Conservation (phyloP, 2,888 invertebrate genomes). For the Dorcus parallelipipedus region DNA sequence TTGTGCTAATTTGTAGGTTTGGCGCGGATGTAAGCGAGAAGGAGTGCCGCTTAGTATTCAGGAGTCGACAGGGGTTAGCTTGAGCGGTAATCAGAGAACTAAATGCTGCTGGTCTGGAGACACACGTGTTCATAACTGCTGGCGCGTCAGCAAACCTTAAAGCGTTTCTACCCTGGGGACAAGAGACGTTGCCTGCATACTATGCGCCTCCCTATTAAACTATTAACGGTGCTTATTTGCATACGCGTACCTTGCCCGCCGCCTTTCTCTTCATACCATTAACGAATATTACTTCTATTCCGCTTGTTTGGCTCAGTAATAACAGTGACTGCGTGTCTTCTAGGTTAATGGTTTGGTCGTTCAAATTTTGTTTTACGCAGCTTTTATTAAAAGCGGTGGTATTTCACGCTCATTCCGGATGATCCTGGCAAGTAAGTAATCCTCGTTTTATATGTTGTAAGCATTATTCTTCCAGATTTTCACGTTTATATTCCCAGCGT, state of each 20-base stretch:
- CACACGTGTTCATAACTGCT: constrained; percentile 43
- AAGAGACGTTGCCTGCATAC: constrained; percentile 35
- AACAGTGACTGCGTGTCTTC: not conserved
- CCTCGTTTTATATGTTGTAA: too few species aligned
- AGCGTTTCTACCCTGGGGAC: constrained; percentile 31
- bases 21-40: constrained; percentile 19
- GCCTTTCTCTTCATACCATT: not conserved
- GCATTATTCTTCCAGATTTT: too few species aligned
- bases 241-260: constrained; percentile 25
- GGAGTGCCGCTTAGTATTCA: constrained; percentile 33
- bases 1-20: constrained; percentile 8
- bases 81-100: constrained; percentile 40
- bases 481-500: too few species aligned
- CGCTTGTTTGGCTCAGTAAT: constrained; percentile 3
- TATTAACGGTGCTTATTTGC: constrained; percentile 39
- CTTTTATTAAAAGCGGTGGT: too few species aligned
- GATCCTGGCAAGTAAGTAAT: too few species aligned
- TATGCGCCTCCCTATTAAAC: constrained; percentile 35
- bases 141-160: constrained; percentile 35
- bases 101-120: constrained; percentile 35
- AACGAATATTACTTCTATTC: constrained; percentile 5
- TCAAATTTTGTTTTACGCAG: too few species aligned
- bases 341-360: not conserved
- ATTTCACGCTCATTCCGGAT: too few species aligned
- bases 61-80: constrained; percentile 34